Percentiles rank a stretch among this genome's conserved stretches.
These are phyloP conservation scores for Acanthosoma haemorrhoidale DNA, from an alignment of 2,888 invertebrate genomes.

Conservation along the genomic window DNA sequence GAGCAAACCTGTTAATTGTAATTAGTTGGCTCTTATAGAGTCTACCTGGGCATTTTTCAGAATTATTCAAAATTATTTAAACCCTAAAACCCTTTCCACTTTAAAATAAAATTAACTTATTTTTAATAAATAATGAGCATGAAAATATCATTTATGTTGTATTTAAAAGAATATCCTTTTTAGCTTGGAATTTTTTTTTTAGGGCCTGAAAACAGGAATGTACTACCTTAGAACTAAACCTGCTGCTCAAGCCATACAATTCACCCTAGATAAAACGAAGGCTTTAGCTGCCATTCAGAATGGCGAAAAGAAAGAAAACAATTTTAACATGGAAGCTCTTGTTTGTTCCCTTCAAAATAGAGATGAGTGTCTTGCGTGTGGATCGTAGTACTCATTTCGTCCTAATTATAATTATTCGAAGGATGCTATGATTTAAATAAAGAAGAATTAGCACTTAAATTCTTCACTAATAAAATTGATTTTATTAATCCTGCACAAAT, in stretches of 20 bases:
- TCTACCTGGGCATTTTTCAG: too few species aligned
- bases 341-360: slow-evolving; percentile 82
- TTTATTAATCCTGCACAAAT: too few species aligned
- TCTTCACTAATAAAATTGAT: too few species aligned
- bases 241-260: slow-evolving; percentile 93
- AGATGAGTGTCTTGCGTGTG: slow-evolving; percentile 82
- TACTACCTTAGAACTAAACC: slow-evolving; percentile 96
- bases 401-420: neutral
- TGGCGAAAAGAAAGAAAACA: slow-evolving; percentile 33
- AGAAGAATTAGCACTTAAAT: too few species aligned
- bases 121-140: too few species aligned
- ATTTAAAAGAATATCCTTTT: neutral
- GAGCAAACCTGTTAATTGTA: too few species aligned
- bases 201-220: slow-evolving; percentile 98
- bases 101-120: too few species aligned
- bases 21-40: too few species aligned
- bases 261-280: slow-evolving; percentile 88
- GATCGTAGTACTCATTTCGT: slow-evolving; percentile 54
- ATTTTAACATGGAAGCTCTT: slow-evolving; percentile 64
- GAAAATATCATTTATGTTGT: neutral
- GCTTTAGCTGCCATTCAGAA: slow-evolving; percentile 31
- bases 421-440: too few species aligned
- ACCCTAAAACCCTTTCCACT: too few species aligned
- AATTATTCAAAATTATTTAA: too few species aligned
- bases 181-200: slow-evolving; percentile 20